Conservation (phyloP, 2,113 vertebrate species). For the Silurus asotus region DNA sequence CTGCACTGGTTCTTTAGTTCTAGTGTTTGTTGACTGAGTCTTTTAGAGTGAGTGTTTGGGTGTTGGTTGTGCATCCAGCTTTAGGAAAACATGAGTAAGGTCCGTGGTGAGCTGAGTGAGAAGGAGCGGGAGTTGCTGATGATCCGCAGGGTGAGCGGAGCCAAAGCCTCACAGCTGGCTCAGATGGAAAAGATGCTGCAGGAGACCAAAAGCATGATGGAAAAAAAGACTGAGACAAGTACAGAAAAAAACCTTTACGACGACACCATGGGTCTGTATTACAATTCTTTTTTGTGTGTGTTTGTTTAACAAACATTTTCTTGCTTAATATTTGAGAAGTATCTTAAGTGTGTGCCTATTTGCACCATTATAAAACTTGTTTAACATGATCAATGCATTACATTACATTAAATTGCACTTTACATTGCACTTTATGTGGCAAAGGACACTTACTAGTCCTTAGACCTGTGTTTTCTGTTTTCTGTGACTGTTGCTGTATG, state of each 20-base stretch:
- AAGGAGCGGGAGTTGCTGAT: slow-evolving; percentile 76
- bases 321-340: background rate
- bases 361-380: background rate
- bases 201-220: slow-evolving; percentile 80
- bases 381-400: background rate
- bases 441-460: no score
- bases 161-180: slow-evolving; percentile 78
- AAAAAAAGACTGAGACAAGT: slow-evolving; percentile 78
- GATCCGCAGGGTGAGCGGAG: slow-evolving; percentile 78
- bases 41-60: slow-evolving; percentile 4
- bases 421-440: no score
- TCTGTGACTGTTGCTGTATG: no score
- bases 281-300: background rate
- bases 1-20: background rate
- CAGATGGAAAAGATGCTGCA: slow-evolving; percentile 83
- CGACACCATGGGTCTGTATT: slow-evolving; percentile 70
- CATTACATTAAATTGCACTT: background rate
- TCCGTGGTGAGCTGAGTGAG: slow-evolving; percentile 71
- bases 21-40: background rate
- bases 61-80: slow-evolving; percentile 61
- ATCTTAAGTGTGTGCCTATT: background rate
- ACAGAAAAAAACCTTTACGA: slow-evolving; percentile 57
- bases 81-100: slow-evolving; percentile 74
- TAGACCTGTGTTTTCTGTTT: no score
- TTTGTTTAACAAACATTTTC: background rate